Evolutionary conservation across 2,797 vertebrate species (phyloP), one percentile per base, ranked within the genome.

Genomic region (Oophaga sylvatica): DNA sequence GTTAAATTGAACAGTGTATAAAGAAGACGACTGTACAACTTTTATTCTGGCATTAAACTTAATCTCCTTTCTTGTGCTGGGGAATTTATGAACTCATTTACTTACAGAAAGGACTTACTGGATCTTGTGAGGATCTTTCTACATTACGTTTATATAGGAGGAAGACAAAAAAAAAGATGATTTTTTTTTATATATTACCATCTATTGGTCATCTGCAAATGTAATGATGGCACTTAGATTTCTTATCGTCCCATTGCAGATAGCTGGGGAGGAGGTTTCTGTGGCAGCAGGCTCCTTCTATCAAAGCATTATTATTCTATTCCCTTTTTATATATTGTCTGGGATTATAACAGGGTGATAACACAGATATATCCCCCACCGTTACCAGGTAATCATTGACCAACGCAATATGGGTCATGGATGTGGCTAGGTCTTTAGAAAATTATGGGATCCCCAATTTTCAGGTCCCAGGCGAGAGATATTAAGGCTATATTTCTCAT

Each of bases 11-110:
- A 89, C 63, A 60, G 73, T 48, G 76, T 63, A 83, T 89, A 83
- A 89, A 89, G 83, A 83, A 86, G 81, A 68, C 31, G 78, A 81
- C 65, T 56, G 73, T 68, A 79, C 80, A 48, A 75, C 62, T 89
- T 89, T 83, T 89, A 86, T 89, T 82, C 88, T 48, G 62, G 76
- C 73, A 86, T 86, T 82, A 89, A 86, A 89, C 80, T 76, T 77
- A 83, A 86, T 89, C 53, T 82, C 29, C 31, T 70, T 75, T 62
- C 59, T 45, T 83, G 71, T 65, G 76, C 48, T 53, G 48, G 35
- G 59, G 63, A 89, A 89, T 84, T 63, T 84, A 83, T 89, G 77
- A 86, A 89, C 75, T 86, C 59, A 89, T 80, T 67, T 86, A 77
- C 80, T 79, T 86, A 48, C 12, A 77, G 60, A 76, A 60, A 85